phyloP scores from a whole-genome alignment of 2,113 vertebrate species.

The Mus pahari region DNA sequence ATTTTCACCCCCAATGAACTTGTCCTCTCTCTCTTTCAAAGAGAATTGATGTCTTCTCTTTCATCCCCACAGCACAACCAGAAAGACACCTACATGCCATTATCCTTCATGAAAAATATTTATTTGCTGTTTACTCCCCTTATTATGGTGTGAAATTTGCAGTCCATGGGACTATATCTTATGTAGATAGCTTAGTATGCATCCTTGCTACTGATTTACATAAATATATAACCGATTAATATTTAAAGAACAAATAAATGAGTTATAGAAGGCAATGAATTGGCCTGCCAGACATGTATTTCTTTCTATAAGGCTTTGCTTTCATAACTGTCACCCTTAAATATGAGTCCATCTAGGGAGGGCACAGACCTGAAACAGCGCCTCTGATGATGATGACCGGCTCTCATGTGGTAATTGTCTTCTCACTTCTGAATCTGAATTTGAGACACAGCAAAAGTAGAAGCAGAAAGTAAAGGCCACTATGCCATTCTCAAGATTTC shows the following conservation, averaged over 20 bases:
- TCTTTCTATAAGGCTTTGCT: neutral
- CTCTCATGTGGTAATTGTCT: neutral
- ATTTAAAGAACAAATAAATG: conserved; percentile 60
- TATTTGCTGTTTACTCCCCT: conserved; percentile 17
- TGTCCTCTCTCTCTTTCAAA: neutral
- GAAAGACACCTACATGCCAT: neutral
- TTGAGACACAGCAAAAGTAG: neutral
- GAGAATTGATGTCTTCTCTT: conserved; percentile 4
- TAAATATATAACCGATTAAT: conserved; percentile 39
- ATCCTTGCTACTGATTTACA: neutral
- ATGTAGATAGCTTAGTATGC: conserved; percentile 25
- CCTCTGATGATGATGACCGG: neutral
- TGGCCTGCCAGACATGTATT: neutral
- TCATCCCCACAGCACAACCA: neutral
- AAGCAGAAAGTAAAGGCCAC: neutral
- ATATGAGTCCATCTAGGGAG: neutral
- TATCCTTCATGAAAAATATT: conserved; percentile 33
- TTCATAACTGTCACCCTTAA: neutral
- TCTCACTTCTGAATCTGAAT: neutral
- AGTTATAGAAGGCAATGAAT: neutral
- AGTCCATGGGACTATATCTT: neutral
- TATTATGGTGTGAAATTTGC: neutral
- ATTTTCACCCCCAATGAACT: neutral
- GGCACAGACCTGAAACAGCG: neutral
- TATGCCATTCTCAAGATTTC: neutral